Conservation (phyloP, 1,140 invertebrate species). For the Notospermus geniculatus region DNA sequence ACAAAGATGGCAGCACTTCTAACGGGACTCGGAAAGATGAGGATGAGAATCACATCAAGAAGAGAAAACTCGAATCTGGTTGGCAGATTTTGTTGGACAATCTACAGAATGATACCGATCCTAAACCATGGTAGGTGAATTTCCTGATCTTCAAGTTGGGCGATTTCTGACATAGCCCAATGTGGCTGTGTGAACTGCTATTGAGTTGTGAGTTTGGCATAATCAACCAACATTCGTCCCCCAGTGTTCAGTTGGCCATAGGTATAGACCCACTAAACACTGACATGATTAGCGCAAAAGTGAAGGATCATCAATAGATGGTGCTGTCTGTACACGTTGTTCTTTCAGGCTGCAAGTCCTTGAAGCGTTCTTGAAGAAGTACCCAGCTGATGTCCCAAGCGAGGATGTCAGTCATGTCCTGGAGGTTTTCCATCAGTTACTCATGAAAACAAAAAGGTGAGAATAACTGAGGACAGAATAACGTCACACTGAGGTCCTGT, state of each 20-base stretch:
- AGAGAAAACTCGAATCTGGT: conserved; percentile 33
- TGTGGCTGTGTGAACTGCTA: too few species aligned
- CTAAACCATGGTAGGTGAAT: conserved; percentile 35
- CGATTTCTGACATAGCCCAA: too few species aligned
- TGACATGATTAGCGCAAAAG: too few species aligned
- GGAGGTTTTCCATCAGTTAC: conserved; percentile 24
- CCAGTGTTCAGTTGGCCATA: too few species aligned
- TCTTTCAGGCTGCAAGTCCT: conserved; percentile 41
- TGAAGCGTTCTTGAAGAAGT: conserved; percentile 31
- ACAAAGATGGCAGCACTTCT: conserved; percentile 9
- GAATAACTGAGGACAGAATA: too few species aligned
- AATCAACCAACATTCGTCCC: too few species aligned
- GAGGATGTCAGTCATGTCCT: conserved; percentile 30
- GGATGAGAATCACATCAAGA: conserved; percentile 23
- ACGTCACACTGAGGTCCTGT: too few species aligned
- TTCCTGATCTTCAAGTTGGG: too few species aligned
- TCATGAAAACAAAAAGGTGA: conserved; percentile 39
- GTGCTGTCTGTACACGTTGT: too few species aligned
- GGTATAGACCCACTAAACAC: too few species aligned
- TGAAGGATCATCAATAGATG: too few species aligned
- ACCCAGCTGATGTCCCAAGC: conserved; percentile 28
- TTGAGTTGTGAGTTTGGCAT: too few species aligned
- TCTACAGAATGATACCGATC: conserved; percentile 22
- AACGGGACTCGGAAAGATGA: conserved; percentile 26
- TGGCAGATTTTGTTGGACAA: conserved; percentile 32